Percentiles rank a stretch among this genome's conserved stretches.
These are phyloP conservation scores for Melanotaenia duboulayi DNA, from an alignment of 2,113 vertebrate species.

Conservation along the genomic window DNA sequence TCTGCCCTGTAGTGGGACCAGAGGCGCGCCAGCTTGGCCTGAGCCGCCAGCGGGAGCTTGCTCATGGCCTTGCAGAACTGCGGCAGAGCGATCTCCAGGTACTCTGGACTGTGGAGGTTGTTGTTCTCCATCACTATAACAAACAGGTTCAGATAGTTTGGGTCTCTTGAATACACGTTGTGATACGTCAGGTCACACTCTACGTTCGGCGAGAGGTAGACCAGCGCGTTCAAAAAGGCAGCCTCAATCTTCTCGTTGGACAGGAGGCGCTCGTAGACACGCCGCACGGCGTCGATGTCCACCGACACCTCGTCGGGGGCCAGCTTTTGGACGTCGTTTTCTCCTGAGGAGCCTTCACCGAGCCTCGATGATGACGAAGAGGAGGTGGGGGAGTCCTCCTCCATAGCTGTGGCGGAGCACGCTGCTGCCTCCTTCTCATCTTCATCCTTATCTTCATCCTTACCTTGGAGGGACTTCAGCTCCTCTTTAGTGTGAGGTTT, in stretches of 20 bases:
- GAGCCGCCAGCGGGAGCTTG: slow-evolving; percentile 94
- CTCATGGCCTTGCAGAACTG: slow-evolving; percentile 99
- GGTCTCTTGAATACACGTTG: slow-evolving; percentile 95
- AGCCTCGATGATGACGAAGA: slow-evolving; percentile 79
- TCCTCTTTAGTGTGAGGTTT: slow-evolving; percentile 97
- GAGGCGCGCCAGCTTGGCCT: slow-evolving; percentile 91
- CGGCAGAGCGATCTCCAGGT: slow-evolving; percentile 96
- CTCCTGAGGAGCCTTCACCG: slow-evolving; percentile 85
- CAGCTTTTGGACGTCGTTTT: slow-evolving; percentile 88
- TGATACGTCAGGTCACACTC: slow-evolving; percentile 99
- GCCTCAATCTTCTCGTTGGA: slow-evolving; percentile 97
- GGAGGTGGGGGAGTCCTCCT: slow-evolving; percentile 88
- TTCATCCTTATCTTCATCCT: slow-evolving; percentile 98
- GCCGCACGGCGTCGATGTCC: slow-evolving; percentile 94
- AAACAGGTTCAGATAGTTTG: slow-evolving; percentile 98
- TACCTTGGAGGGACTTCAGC: slow-evolving; percentile 95
- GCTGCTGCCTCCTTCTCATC: slow-evolving; percentile 93
- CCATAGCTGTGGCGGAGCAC: slow-evolving; percentile 89
- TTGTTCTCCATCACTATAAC: slow-evolving; percentile 99
- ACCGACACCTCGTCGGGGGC: slow-evolving; percentile 94
- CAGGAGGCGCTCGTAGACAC: slow-evolving; percentile 93
- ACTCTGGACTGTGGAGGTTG: slow-evolving; percentile 98
- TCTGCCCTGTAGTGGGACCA: slow-evolving; percentile 93
- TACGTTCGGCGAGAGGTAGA: slow-evolving; percentile 97
- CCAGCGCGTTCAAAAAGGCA: slow-evolving; percentile 98